Base-by-base conservation (phyloP, 2,888 invertebrate species). In the Dorcus hopei region DNA sequence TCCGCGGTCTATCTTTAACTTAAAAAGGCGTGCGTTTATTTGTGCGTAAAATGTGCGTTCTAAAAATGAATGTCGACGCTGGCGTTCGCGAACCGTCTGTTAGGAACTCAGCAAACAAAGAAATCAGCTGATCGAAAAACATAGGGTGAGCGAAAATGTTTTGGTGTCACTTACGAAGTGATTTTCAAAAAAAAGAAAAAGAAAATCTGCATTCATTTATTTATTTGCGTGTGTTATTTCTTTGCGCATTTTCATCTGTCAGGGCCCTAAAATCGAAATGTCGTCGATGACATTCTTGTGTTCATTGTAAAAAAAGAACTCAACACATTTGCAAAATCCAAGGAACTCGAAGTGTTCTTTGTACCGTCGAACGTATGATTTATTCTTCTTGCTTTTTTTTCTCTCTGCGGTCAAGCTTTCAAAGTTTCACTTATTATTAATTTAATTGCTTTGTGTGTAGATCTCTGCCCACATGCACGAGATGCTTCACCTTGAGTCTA, bases 111-210 rank as follows among this genome's bases (percentile, higher is more conserved):
- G 79, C 85, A 87, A 88, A 89, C 88, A 88, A 89, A 89, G 88
- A 85, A 86, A 88, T 87, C 88, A 89, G 88, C 88, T 88, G 88
- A 88, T 89, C 84, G 63, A 73, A 19, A 19, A 74, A 74, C 74
- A 74, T 67, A 67, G 70, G 71, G 68, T 66, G 65, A 64, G 62
- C 57, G 56, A 50, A 58, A 53, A 57, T 47, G 45, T 45, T 52
- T 26, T 59, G 52, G 23, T 23, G 19, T 45, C 45, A 11, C 19
- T 45, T 45, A 33, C 26, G 26, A 55, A 47, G 26, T 57, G 45
- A 45, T 45, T 23, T 33, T 33, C 26, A 7, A 33, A 33, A 33
- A 33, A 7, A 33, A 33, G 3, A 6, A 7, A 33, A 19, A 19
- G 19, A 19, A 19, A 19, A 6, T 33, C 4, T 33, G 26, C 26